Conservation (phyloP, 2,888 invertebrate genomes). For the Cantharis flavilabris region DNA sequence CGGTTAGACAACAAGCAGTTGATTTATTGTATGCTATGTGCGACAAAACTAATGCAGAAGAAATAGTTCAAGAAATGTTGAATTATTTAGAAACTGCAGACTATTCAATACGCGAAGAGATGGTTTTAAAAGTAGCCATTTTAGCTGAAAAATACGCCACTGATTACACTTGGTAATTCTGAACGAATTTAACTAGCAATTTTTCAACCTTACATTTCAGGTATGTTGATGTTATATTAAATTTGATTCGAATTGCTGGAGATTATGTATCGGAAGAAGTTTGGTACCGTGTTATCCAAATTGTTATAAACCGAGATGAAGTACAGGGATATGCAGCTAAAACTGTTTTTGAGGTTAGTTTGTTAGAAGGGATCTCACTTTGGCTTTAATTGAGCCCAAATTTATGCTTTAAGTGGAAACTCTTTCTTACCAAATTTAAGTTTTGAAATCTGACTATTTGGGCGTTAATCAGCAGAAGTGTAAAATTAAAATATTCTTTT, state of each 20-base stretch:
- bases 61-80: slow-evolving; percentile 99
- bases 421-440: no score
- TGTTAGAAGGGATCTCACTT: neutral
- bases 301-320: slow-evolving; percentile 98
- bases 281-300: slow-evolving; percentile 99
- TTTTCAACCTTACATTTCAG: slow-evolving; percentile 40
- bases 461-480: no score
- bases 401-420: no score
- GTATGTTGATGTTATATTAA: slow-evolving; percentile 94
- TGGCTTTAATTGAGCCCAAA: no score
- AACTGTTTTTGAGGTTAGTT: slow-evolving; percentile 90
- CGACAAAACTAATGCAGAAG: slow-evolving; percentile 98
- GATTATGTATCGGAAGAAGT: slow-evolving; percentile 99
- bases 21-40: slow-evolving; percentile 99
- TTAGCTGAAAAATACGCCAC: slow-evolving; percentile 99
- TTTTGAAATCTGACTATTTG: no score
- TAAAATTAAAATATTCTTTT: no score
- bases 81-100: slow-evolving; percentile 99
- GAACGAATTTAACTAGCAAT: neutral
- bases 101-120: slow-evolving; percentile 99
- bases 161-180: slow-evolving; percentile 92
- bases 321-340: slow-evolving; percentile 99
- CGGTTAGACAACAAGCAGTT: slow-evolving; percentile 96
- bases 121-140: slow-evolving; percentile 99
- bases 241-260: slow-evolving; percentile 98